A percentile compares a stretch with the other conserved stretches of the same genome.
phyloP scores from a whole-genome alignment of 1,140 invertebrate genomes.

The Arion vulgaris region DNA sequence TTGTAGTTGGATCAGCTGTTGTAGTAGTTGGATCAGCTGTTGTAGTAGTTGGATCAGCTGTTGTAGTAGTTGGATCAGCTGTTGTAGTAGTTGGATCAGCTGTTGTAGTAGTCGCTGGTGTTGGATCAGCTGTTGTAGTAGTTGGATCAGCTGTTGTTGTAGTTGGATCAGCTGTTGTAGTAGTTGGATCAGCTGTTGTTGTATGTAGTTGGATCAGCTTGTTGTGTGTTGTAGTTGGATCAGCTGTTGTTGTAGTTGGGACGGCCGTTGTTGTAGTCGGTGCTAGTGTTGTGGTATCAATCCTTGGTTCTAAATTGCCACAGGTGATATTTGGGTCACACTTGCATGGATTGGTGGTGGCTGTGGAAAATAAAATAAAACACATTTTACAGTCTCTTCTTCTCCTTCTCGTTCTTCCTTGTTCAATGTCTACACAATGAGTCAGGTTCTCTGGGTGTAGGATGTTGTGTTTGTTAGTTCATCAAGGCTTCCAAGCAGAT shows the following conservation, averaged over 20 bases:
- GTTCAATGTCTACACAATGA: no score
- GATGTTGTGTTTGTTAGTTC: no score
- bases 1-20: neutral
- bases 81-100: conserved; percentile 2
- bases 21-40: neutral
- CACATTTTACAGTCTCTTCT: no score
- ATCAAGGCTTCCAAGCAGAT: no score
- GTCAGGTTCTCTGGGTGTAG: no score
- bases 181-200: neutral
- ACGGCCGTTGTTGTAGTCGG: neutral
- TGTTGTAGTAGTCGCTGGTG: neutral
- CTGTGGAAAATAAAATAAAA: no score
- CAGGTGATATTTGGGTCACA: neutral
- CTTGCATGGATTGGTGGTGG: neutral
- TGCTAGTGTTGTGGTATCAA: neutral
- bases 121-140: neutral
- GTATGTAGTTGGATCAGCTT: neutral
- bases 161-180: neutral
- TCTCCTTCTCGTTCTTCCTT: no score
- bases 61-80: neutral
- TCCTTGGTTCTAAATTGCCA: neutral
- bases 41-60: neutral
- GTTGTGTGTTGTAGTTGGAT: neutral
- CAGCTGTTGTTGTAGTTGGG: neutral
- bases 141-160: neutral